Base-by-base conservation (phyloP, 2,113 vertebrate species). In the Haplochromis burtoni region DNA sequence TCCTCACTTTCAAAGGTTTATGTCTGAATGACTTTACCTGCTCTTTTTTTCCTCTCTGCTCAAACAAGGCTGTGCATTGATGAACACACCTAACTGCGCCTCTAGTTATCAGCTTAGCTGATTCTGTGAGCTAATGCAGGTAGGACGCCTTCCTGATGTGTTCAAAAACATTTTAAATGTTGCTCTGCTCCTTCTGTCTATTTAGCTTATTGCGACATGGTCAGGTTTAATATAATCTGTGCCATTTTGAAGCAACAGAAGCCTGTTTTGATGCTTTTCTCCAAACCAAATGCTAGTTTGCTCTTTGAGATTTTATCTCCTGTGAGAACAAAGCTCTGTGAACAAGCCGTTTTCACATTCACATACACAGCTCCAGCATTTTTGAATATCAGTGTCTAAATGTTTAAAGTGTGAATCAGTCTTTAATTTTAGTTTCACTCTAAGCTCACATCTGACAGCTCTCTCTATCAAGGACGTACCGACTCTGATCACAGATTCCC, bases 161-260 rank as follows among this genome's bases (percentile, higher is more conserved):
- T 87, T 91, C 49, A 92, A 68, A 92, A 51, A 87, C 81, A 85
- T 88, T 80, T 83, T n/a, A 86, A 91, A 90, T 71, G 86, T 57
- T 85, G 11, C 66, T 42, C 57, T 33, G 33, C 80, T 71, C 85
- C 81, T 82, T 12, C 9, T 2, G 17, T 57, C 35, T 45, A 81
- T 83, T 86, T 81, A n/a, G 80, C 33, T 7, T 6, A 57, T 51
- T 89, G 73, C 82, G 47, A 91, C 84, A 31, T 81, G 54, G 13
- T 81, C 68, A 29, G 80, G 42, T 85, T 85, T 57, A 17, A 84
- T 79, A 87, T 83, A 4, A 79, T 84, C 81, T 24, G 21, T 68
- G 38, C 9, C 81, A 88, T 88, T 88, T 81, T 16, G 78, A 88
- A 90, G 47, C 59, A 49, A 84, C 66, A 59, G 59, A 79, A 53